Conservation (phyloP, 1,140 invertebrate genomes). For the Adelges cooleyi region DNA sequence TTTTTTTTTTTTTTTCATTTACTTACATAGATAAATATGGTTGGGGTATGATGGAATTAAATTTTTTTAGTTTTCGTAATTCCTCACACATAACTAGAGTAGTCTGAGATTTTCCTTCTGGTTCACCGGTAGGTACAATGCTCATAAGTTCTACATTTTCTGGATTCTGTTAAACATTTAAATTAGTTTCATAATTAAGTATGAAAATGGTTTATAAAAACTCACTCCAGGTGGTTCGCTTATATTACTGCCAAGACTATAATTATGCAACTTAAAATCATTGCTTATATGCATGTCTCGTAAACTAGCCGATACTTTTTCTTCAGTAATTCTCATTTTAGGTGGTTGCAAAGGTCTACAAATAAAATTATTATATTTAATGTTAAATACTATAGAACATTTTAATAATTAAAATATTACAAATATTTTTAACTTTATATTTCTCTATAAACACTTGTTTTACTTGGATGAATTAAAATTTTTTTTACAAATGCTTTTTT, state of each 20-base stretch:
- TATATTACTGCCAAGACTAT: not conserved
- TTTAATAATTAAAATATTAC: too few species aligned
- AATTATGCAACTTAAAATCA: not conserved
- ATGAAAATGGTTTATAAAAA: not conserved
- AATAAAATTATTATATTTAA: too few species aligned
- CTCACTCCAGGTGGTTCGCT: not conserved
- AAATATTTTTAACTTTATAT: too few species aligned
- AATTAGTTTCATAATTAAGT: too few species aligned
- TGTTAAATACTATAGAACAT: too few species aligned
- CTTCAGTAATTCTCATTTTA: conserved; percentile 11
- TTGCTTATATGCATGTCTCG: conserved; percentile 17
- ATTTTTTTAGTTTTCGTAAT: conserved; percentile 11
- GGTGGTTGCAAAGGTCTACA: conserved; percentile 7
- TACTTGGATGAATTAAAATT: too few species aligned
- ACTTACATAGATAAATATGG: conserved; percentile 1
- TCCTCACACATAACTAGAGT: conserved; percentile 25
- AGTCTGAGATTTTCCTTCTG: not conserved
- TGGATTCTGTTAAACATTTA: not conserved
- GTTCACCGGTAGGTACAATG: not conserved
- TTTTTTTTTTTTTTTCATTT: not conserved
- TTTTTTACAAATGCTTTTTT: too few species aligned
- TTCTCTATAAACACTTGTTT: too few species aligned
- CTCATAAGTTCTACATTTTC: not conserved
- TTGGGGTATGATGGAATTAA: conserved; percentile 8
- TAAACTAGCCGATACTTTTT: conserved; percentile 18